Evolutionary conservation across 2,113 vertebrate genomes (phyloP), one percentile per base, ranked within the genome.

Genomic region (Pongo pygmaeus): DNA sequence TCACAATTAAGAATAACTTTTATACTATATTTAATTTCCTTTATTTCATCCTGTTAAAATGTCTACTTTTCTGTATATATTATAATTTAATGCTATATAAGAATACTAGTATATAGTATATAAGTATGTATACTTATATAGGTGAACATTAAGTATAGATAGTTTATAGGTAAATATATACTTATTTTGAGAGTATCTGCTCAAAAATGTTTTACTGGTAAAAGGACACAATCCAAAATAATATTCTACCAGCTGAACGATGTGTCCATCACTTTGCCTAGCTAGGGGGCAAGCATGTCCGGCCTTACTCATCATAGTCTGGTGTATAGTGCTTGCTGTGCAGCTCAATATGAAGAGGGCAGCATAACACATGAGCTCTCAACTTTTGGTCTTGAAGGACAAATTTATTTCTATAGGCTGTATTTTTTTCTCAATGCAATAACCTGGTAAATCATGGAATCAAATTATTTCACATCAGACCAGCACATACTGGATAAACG

Each of bases 401-500:
- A 89, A 27, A 88, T 89, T 96, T 94, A 48, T 93, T 93, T 84
- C 83, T 72, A 18, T 46, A 57, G 40, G 69, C 64, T 59, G 20
- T 43, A 23, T 93, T 84, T 96, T 88, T 91, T 78, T 43, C 90
- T 87, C 55, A 35, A 0, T 84, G 55, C 48, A 96, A 84, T 94
- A 64, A 78, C 46, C 75, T 80, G 52, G 67, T 96, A 94, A 96
- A 69, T 85, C 74, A 67, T 43, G 4, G 81, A 96, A 88, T 97
- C 38, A 91, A 94, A 95, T 85, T 89, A 94, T 92, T 90, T 94
- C 81, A 77, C 52, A 57, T 95, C 8, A 25, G 79, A 87, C 38
- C 40, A 92, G 55, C 35, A 84, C 46, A 81, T 97, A 84, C 50
- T 57, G 27, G 50, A 95, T 96, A 96, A 84, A 93, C 61, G 1